These are phyloP conservation scores for Phalloptychus januarius DNA, from an alignment of 2,797 vertebrate species.

Conservation along the genomic window DNA sequence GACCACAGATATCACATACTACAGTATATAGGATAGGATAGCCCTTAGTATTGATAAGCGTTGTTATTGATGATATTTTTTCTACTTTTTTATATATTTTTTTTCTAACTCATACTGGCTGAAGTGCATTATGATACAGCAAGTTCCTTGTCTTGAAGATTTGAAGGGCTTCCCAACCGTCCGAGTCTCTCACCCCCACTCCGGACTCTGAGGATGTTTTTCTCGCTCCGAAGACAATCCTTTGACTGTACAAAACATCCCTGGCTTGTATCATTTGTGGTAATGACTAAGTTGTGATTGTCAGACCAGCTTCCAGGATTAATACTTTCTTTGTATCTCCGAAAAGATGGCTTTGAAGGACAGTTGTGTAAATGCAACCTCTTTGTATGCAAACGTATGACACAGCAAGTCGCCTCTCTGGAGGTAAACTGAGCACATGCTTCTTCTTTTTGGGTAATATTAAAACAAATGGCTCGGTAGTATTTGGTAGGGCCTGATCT, in stretches of 20 bases:
- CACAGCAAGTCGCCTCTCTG: slow-evolving; percentile 48
- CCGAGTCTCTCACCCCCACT: slow-evolving; percentile 64
- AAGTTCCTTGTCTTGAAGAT: slow-evolving; percentile 70
- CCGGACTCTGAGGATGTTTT: slow-evolving; percentile 56
- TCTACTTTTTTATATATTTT: slow-evolving; percentile 9
- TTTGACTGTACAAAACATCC: slow-evolving; percentile 78
- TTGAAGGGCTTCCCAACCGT: slow-evolving; percentile 68
- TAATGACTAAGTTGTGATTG: slow-evolving; percentile 80
- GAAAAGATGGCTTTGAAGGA: slow-evolving; percentile 82
- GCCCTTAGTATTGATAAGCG: slow-evolving; percentile 87
- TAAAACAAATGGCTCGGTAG: slow-evolving; percentile 61
- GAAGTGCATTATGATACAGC: slow-evolving; percentile 80
- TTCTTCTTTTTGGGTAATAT: slow-evolving; percentile 31
- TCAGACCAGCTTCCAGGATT: slow-evolving; percentile 81
- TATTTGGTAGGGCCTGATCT: slow-evolving; percentile 64
- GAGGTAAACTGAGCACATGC: slow-evolving; percentile 55
- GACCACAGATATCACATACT: slow-evolving; percentile 84
- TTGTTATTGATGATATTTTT: slow-evolving; percentile 81
- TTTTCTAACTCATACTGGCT: slow-evolving; percentile 64
- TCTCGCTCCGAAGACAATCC: slow-evolving; percentile 66
- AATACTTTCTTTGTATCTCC: slow-evolving; percentile 73
- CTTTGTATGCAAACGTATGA: slow-evolving; percentile 35
- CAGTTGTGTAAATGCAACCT: slow-evolving; percentile 78
- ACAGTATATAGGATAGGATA: slow-evolving; percentile 85
- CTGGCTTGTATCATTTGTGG: slow-evolving; percentile 65